phyloP scores from a whole-genome alignment of 2,113 vertebrate genomes.

The Plecturocebus donacophilus region DNA sequence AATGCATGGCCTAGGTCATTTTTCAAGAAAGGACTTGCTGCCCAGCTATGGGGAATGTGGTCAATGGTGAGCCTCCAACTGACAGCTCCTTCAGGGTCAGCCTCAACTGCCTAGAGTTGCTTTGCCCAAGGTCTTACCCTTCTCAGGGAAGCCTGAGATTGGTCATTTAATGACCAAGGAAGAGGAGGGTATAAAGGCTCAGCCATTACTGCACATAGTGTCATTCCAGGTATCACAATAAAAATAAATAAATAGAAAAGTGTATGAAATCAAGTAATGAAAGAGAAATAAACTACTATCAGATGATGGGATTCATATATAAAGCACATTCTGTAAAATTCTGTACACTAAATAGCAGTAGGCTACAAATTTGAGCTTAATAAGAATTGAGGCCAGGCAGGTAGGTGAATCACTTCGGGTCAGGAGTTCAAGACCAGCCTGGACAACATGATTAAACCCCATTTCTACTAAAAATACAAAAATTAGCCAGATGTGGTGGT shows the following conservation, averaged over 20 bases:
- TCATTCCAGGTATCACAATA: not conserved
- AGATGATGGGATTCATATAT: not conserved
- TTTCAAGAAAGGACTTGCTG: not conserved
- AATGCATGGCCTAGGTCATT: too few relatives aligned
- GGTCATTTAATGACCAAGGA: not conserved
- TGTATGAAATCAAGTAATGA: not conserved
- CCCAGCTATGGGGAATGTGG: not conserved
- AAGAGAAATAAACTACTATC: not conserved
- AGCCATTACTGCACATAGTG: not conserved
- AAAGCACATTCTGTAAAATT: slow-evolving; percentile 6
- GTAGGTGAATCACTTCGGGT: too few relatives aligned
- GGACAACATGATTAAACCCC: too few relatives aligned
- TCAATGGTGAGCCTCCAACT: not conserved
- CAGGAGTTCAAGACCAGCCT: too few relatives aligned
- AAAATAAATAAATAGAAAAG: slow-evolving; percentile 14
- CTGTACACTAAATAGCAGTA: not conserved
- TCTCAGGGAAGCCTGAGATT: not conserved
- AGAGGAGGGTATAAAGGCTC: not conserved
- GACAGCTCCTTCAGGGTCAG: not conserved
- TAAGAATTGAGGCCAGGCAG: not conserved
- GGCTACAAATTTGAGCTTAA: not conserved
- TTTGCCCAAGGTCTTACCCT: not conserved
- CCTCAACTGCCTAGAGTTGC: not conserved
- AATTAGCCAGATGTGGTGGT: too few relatives aligned
- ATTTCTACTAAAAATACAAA: too few relatives aligned